Conservation (phyloP, 2,113 vertebrate species). For the Eonycteris spelaea region DNA sequence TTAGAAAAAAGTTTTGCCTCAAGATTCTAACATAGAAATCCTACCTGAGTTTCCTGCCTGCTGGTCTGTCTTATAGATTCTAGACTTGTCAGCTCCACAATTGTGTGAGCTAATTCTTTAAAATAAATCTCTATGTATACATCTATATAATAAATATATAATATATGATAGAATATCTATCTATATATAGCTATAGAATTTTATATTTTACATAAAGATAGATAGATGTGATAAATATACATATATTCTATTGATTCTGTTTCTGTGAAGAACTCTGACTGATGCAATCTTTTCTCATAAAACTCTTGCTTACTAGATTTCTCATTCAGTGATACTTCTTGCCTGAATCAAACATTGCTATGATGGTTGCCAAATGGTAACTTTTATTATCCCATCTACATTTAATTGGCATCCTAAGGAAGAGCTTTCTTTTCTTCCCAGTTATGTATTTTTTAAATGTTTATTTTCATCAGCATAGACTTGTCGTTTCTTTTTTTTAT, state of each 20-base stretch:
- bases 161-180: too few relatives aligned
- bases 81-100: neutral
- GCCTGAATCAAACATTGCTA: neutral
- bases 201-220: neutral
- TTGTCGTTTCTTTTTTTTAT: neutral
- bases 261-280: neutral
- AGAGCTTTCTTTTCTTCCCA: neutral
- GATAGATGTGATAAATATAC: too few relatives aligned
- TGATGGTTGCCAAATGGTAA: neutral
- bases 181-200: neutral
- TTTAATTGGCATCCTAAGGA: neutral
- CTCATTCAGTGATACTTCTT: neutral
- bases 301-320: neutral
- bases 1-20: neutral
- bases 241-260: neutral
- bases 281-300: neutral
- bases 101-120: neutral
- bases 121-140: neutral
- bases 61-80: neutral
- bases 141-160: too few relatives aligned
- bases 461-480: neutral
- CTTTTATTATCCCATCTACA: neutral
- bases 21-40: neutral
- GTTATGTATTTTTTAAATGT: neutral
- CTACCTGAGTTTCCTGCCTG: neutral